phyloP scores from a whole-genome alignment of 2,888 invertebrate species.

The Eupithecia exiguata region DNA sequence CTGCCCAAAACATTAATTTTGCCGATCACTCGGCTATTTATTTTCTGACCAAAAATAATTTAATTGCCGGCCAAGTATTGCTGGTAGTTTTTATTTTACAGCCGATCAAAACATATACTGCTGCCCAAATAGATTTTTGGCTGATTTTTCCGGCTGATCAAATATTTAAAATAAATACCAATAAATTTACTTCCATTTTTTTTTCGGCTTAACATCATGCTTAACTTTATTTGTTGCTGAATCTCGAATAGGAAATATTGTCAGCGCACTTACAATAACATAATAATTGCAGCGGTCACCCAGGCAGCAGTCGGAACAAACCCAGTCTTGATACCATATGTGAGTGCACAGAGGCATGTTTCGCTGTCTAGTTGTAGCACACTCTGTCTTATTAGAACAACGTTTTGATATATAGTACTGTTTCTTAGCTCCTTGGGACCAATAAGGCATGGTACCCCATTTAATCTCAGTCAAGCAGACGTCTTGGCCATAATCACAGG shows the following conservation, averaged over 20 bases:
- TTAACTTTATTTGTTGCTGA: neutral
- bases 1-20: no score
- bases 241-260: neutral
- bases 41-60: no score
- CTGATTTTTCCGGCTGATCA: no score
- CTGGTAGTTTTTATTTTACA: no score
- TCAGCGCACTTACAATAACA: conserved; percentile 91
- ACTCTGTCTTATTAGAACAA: conserved; percentile 92
- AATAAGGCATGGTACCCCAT: conserved; percentile 98
- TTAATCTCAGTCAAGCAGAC: conserved; percentile 94
- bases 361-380: conserved; percentile 87
- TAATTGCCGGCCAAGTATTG: no score
- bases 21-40: no score
- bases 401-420: conserved; percentile 96
- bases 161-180: no score
- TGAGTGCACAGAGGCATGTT: conserved; percentile 92
- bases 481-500: conserved; percentile 94
- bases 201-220: conserved; percentile 5
- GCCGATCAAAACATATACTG: no score
- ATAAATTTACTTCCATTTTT: no score
- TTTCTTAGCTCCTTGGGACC: conserved; percentile 95
- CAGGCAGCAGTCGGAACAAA: conserved; percentile 97
- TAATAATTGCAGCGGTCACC: conserved; percentile 98
- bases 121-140: no score
- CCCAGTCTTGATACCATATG: conserved; percentile 98